Evolutionary conservation across 1,140 invertebrate genomes (phyloP), one percentile per base, ranked within the genome.

Genomic region (Lordiphosa collinella): DNA sequence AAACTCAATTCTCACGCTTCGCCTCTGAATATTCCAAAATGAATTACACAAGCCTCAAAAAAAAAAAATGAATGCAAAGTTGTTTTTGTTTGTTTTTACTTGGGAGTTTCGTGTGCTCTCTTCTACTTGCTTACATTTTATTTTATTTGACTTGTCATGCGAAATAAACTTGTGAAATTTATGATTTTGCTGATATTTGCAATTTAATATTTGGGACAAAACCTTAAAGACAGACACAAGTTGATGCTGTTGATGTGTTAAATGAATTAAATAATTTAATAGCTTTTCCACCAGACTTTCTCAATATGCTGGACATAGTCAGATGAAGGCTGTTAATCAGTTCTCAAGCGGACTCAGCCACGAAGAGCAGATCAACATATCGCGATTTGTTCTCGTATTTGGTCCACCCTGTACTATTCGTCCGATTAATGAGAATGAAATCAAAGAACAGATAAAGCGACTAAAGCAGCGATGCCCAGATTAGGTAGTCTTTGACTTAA

Each of bases 1-100:
- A 55, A 68, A 41, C 37, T 43, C 6, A 38, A 44, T 80, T 80
- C 75, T 80, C 75, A 80, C 76, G 75, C 76, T 60, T 64, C 44
- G 52, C n/a, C n/a, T 58, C 41, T 40, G 66, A 75, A 80, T 80
- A 79, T 79, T 82, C 70, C 80, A 82, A 73, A 68, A 44, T 63
- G 35, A 43, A 49, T 82, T 82, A 57, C 75, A 44, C 56, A 79
- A 57, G 61, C 53, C 8, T 8, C 25, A 29, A 29, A 29, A 31
- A 8, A 10, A 40, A 14, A 59, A 40, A 59, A 11, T 35, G n/a
- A 34, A 59, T 50, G 47, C 71, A 54, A 52, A 31, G 36, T 36
- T 25, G 32, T 32, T 36, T 49, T 31, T 54, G 37, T 50, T 80
- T 60, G 55, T 62, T 32, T 73, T 64, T 44, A 44, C 41, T 29